phyloP scores from a whole-genome alignment of 2,113 vertebrate species.

The Cinclus mexicanus region DNA sequence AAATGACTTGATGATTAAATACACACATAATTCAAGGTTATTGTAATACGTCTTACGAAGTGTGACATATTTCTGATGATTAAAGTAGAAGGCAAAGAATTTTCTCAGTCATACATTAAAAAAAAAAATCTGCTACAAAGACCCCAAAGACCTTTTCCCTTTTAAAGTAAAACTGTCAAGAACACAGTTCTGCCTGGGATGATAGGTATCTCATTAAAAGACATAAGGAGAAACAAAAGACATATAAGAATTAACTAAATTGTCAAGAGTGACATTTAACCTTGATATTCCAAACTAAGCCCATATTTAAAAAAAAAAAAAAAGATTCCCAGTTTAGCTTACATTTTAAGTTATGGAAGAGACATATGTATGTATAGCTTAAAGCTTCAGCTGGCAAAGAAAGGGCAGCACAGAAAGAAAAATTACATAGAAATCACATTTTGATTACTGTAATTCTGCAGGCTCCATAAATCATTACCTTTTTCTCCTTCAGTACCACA shows the following conservation, averaged over 20 bases:
- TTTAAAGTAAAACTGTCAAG: neutral
- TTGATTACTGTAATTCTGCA: neutral
- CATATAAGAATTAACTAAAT: neutral
- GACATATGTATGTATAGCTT: neutral
- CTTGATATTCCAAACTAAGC: neutral
- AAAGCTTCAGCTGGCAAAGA: neutral
- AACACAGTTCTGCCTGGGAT: neutral
- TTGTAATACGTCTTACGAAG: neutral
- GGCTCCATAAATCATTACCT: neutral
- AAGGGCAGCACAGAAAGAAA: neutral
- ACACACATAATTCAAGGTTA: neutral
- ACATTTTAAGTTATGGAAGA: neutral
- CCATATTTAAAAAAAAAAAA: neutral
- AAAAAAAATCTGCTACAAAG: neutral
- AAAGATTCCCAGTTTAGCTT: neutral
- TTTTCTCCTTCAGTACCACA: neutral
- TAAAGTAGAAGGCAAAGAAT: neutral
- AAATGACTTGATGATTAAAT: neutral
- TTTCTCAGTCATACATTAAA: neutral
- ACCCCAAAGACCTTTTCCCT: neutral
- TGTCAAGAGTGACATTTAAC: neutral
- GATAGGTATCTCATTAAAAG: neutral
- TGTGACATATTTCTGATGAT: neutral
- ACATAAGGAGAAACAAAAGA: neutral
- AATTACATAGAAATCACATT: neutral